Evolutionary conservation across 2,113 vertebrate species (phyloP), one percentile per base, ranked within the genome.

Genomic region (Zapus hudsonius): DNA sequence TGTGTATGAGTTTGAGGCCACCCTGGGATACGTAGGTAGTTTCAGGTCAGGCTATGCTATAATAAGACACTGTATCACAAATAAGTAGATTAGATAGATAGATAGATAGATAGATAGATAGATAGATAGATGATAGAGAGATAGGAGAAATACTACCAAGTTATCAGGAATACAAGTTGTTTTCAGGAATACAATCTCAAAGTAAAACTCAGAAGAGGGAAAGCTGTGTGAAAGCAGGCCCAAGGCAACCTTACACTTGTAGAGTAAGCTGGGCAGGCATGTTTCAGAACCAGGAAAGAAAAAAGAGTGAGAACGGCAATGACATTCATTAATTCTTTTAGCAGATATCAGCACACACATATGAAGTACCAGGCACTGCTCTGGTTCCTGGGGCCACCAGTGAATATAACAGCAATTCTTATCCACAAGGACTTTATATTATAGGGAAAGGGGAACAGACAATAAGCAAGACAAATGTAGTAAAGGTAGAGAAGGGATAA

Each of bases 381-480:
- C 57, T 55, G 40, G 31, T 29, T 94, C 73, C 63, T 74, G 67
- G 31, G 64, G 31, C 80, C 23, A 27, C 47, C 3, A 9, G 36
- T 82, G 29, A 90, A 81, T 78, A 89, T 74, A 55, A 94, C 4
- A 78, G 76, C 20, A 91, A 89, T 90, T 80, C 55, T 31, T 79
- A 9, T 33, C 69, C 73, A 92, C 17, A 11, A 33, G 59, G 17
- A 90, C 55, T 36, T 87, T 86, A 82, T 27, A 42, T 84, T 81
- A 47, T 36, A 5, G 8, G 55, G 67, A 44, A 2, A 22, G 44
- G 1, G 15, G 13, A 27, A 47, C 25, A 95, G 33, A 63, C 23
- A 85, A 78, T 72, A 94, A 95, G 31, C 42, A 92, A 93, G 64
- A 69, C 89, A 86, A 90, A 90, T 66, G 20, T 36, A 94, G 85